Evolutionary conservation across 2,888 invertebrate species (phyloP).

Genomic region (Cyrtodaria siliqua): DNA sequence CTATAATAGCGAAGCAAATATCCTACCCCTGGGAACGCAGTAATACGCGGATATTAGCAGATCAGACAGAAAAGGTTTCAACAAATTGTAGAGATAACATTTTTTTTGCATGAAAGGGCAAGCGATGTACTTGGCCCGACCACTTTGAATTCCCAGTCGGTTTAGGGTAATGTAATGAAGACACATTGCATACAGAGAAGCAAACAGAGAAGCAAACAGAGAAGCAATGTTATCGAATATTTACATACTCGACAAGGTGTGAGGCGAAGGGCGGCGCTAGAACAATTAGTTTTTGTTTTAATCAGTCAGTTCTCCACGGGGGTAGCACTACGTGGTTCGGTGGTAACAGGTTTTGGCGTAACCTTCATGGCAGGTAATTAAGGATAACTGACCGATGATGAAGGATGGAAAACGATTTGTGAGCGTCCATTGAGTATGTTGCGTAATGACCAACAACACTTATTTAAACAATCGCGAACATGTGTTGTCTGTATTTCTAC

Average conservation of each 20-base stretch:
- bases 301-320: conserved; percentile 26
- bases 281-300: conserved; percentile 33
- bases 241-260: conserved; percentile 29
- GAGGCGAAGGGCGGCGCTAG: neutral
- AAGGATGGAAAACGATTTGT: too few relatives aligned
- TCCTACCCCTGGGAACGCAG: conserved; percentile 30
- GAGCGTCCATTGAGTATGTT: too few relatives aligned
- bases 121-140: conserved; percentile 10
- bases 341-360: conserved; percentile 13
- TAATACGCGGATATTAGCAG: conserved; percentile 23
- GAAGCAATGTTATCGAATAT: conserved; percentile 36
- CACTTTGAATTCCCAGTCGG: conserved; percentile 48
- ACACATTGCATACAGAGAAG: conserved; percentile 20
- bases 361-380: conserved; percentile 13
- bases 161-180: conserved; percentile 18
- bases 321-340: conserved; percentile 1
- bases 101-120: conserved; percentile 27
- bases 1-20: conserved; percentile 26
- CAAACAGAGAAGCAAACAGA: conserved; percentile 27
- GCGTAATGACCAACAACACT: too few relatives aligned
- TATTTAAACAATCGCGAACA: too few relatives aligned
- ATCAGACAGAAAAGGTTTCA: conserved; percentile 20
- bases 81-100: conserved; percentile 31
- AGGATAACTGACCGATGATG: too few relatives aligned
- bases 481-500: too few relatives aligned